A percentile compares a stretch with the other conserved stretches of the same genome.
Evolutionary conservation across 2,797 vertebrate species (phyloP).

Genomic region (Tympanoctomys barrerae): DNA sequence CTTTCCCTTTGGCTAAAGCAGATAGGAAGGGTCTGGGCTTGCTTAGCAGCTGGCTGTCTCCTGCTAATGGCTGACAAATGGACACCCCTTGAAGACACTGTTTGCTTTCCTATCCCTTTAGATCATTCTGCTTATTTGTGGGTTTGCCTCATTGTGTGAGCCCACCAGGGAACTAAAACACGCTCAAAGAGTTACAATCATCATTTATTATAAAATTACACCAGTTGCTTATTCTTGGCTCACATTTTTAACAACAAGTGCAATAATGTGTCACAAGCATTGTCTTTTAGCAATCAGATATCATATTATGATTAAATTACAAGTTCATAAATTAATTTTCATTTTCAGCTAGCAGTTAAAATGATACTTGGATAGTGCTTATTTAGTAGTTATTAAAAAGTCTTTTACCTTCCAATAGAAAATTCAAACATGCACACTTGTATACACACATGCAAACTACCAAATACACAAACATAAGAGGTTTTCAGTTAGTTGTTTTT

Average conservation of each 20-base stretch:
- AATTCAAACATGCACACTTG: neutral
- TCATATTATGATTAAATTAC: neutral
- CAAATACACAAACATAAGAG: neutral
- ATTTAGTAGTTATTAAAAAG: neutral
- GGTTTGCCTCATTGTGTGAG: conserved; percentile 44
- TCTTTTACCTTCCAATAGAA: conserved; percentile 16
- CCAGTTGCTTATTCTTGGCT: conserved; percentile 72
- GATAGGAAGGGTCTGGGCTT: neutral
- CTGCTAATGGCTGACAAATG: neutral
- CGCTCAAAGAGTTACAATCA: conserved; percentile 60
- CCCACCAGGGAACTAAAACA: conserved; percentile 69
- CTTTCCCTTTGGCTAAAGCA: conserved; percentile 4
- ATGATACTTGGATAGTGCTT: conserved; percentile 1
- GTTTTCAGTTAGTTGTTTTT: neutral
- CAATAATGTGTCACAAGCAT: conserved; percentile 56
- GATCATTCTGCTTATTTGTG: conserved; percentile 45
- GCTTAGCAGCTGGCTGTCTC: neutral
- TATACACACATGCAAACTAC: too few relatives aligned
- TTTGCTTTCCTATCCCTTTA: conserved; percentile 61
- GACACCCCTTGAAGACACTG: conserved; percentile 28
- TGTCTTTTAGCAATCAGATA: conserved; percentile 34
- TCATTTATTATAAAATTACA: conserved; percentile 62
- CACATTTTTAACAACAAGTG: conserved; percentile 66
- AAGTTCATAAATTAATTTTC: conserved; percentile 20
- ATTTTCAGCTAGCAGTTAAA: conserved; percentile 67